These are phyloP conservation scores for Trogon melanurus DNA, from an alignment of 2,113 vertebrate genomes.

Conservation along the genomic window DNA sequence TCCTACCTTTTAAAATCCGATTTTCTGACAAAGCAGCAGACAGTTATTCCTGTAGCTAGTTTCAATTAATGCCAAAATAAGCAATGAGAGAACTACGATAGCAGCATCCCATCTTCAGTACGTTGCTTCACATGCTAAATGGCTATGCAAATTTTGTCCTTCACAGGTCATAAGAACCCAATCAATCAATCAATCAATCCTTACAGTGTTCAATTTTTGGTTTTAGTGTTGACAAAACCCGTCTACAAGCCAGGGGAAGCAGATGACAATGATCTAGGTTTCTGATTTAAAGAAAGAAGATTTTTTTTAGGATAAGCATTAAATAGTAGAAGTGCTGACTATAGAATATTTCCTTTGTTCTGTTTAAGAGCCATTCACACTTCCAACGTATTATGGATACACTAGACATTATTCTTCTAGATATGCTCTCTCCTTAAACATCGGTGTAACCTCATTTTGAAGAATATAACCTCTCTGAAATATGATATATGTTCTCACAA, in stretches of 20 bases:
- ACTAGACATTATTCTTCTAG: not conserved
- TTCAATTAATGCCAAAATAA: slow-evolving; percentile 1
- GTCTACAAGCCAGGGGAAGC: not conserved
- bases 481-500: not conserved
- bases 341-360: not conserved
- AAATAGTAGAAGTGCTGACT: not conserved
- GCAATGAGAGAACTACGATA: not conserved
- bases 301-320: not conserved
- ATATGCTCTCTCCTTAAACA: not conserved
- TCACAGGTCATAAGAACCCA: not conserved
- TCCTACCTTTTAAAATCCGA: not conserved
- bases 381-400: not conserved
- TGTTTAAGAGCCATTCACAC: not conserved
- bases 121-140: not conserved
- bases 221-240: not conserved
- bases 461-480: not conserved
- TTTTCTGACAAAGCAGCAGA: not conserved
- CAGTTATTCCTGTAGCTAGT: not conserved
- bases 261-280: not conserved
- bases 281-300: not conserved
- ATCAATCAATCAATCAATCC: not conserved
- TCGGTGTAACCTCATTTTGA: not conserved
- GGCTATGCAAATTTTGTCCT: not conserved
- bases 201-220: not conserved
- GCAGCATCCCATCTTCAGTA: not conserved